Evolutionary conservation across 30 jellyfish, hydroid and myxozoan species (phyloP).

Genomic region (Aurelia sp.): DNA sequence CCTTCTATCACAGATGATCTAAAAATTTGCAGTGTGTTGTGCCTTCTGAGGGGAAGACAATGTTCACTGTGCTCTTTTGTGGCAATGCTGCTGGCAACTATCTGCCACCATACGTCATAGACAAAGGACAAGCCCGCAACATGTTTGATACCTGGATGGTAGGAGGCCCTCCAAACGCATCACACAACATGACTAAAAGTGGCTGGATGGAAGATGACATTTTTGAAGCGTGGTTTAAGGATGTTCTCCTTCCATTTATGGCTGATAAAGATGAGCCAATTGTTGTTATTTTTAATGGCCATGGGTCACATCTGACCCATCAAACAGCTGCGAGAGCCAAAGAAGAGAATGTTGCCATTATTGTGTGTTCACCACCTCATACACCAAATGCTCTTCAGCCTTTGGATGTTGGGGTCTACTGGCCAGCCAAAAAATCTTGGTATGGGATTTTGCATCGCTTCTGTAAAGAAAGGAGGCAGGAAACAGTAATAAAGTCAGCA

Average conservation of each 20-base stretch:
- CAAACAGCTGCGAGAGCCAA: constrained; percentile 32
- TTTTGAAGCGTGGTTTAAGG: constrained; percentile 52
- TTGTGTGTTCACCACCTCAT: constrained; percentile 51
- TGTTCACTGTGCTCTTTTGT: constrained; percentile 77
- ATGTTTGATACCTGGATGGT: constrained; percentile 38
- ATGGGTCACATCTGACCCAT: constrained; percentile 53
- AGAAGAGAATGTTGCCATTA: constrained; percentile 39
- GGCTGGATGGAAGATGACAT: constrained; percentile 45
- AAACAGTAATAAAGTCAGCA: constrained; percentile 33
- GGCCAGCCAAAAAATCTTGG: constrained; percentile 55
- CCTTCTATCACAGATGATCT: constrained; percentile 32
- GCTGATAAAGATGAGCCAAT: constrained; percentile 7
- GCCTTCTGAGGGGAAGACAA: constrained; percentile 39
- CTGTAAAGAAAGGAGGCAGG: constrained; percentile 37
- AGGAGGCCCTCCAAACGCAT: constrained; percentile 34
- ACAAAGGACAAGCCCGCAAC: constrained; percentile 53
- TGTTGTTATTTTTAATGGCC: constrained; percentile 27
- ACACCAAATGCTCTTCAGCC: constrained; percentile 53
- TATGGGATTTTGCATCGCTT: constrained; percentile 30
- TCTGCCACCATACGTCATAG: constrained; percentile 61
- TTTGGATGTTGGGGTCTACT: constrained; percentile 33
- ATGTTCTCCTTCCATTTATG: constrained; percentile 22
- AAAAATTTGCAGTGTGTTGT: constrained; percentile 20
- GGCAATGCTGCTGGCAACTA: constrained; percentile 67
- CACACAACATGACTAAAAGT: constrained; percentile 12